Base-by-base conservation (phyloP, 1,140 invertebrate species). In the Hestina assimilis region DNA sequence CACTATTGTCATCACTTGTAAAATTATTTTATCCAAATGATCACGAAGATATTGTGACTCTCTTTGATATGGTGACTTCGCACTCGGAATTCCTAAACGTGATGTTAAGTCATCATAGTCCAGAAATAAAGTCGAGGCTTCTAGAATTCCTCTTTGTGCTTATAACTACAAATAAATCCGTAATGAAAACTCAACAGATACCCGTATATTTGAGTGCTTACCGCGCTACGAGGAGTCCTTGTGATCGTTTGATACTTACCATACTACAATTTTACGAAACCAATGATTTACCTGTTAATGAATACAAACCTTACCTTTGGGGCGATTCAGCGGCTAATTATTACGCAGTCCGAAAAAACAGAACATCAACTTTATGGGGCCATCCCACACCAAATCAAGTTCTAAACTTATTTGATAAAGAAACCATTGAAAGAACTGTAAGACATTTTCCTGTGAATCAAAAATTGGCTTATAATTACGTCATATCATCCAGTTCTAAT, bases 301-400 rank as follows among this genome's bases (percentile, higher is more conserved):
- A 93, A 81, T 95, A 92, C 66, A 92, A 92, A 59, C 95, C 95
- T 8, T 96, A 93, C 67, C 84, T 96, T 0, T 96, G 94, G 92
- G 95, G 95, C 4, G 91, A 92, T 71, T 91, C 92, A 9, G 95
- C 95, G 0, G 92, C 93, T 7, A 92, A 91, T 23, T 92, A 95
- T 78, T 96, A 96, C 66, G 92, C 93, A 8, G 87, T 95, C 0
- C 90, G 92, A 71, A 91, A 52, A 89, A 92, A 65, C 89, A 91
- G 63, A 89, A 84, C 58, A 11, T 76, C 76, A 5, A 89, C 90
- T 14, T 78, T 94, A 33, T 94, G 90, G 91, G 91, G 92, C 59
- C 92, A 93, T 83, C 93, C 93, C 0, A 92, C 92, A 35, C 90
- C 92, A 9, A 90, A 90, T 24, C 92, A 95, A 86, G 91, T 96